Base-by-base conservation (phyloP, 30 jellyfish, hydroid and myxozoan genomes). In the Sanderia malayensis region DNA sequence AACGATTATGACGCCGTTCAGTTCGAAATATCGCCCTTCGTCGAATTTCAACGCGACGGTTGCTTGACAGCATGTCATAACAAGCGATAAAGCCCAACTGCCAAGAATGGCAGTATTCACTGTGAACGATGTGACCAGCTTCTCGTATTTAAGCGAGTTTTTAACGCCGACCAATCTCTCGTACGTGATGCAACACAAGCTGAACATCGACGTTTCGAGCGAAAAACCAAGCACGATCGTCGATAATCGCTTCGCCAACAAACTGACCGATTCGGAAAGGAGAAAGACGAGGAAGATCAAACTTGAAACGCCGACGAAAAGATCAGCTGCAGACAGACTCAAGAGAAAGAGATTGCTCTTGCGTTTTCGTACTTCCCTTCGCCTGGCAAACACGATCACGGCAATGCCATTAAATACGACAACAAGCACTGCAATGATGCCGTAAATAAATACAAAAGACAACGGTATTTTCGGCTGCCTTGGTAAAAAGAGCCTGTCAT, bases 181-280 rank as follows among this genome's bases (percentile, higher is more conserved):
- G 74, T 81, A 81, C 47, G 93, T 81, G 23, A 81, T 34, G 61
- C 80, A 81, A 32, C 80, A 65, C 46, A 81, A 65, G 55, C 93
- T 67, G 58, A 81, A 70, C 61, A 81, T 81, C 0, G 93, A 81
- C 24, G 93, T 81, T 34, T 81, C 93, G 30, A 81, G 46, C 10
- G 93, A 68, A 59, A 81, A 81, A 1, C 85, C 84, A 0, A 68
- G 73, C 25, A 71, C 73, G 33, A 81, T 62, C 19, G 93, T 81
- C 22, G 93, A 81, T 44, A 81, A 24, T 30, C 32, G 68, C 32
- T 70, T 81, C 22, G 84, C 21, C 15, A 31, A 10, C 11, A 17
- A 31, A 20, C 71, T 45, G 24, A 81, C 52, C 41, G 30, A 2
- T 6, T 47, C 21, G 10, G 84, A 44, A 24, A 44, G 61, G 70